Percentiles rank a stretch among this genome's conserved stretches.
Evolutionary conservation across 2,113 vertebrate genomes (phyloP).

Genomic region (Lycocorax pyrrhopterus): DNA sequence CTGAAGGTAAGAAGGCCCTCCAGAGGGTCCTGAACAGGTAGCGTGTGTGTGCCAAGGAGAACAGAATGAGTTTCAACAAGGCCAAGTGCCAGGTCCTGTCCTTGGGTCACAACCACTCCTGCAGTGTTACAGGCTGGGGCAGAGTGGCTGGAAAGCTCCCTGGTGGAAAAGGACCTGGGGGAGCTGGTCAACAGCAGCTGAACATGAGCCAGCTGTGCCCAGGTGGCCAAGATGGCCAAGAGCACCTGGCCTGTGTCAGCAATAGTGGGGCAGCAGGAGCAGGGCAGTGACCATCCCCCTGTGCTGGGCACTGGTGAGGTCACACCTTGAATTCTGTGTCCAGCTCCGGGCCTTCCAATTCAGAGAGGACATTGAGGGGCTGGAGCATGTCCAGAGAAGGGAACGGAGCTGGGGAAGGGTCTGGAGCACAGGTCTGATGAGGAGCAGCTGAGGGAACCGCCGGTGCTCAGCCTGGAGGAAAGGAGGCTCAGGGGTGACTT

Average conservation of each 20-base stretch:
- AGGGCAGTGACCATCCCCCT: rapidly evolving
- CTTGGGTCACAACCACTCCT: background rate
- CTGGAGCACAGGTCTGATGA: background rate
- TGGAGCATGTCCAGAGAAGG: rapidly evolving
- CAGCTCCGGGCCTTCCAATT: background rate
- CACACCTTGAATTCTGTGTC: rapidly evolving
- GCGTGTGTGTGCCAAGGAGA: background rate
- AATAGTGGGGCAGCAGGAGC: background rate
- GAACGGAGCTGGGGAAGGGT: rapidly evolving
- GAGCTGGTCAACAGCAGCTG: rapidly evolving
- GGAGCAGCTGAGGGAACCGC: background rate
- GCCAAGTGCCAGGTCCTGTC: background rate
- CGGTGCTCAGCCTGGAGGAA: background rate
- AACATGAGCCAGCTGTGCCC: background rate
- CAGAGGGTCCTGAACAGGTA: background rate
- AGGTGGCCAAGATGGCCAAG: background rate
- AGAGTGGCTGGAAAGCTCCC: background rate
- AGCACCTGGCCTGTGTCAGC: background rate
- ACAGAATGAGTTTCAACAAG: rapidly evolving
- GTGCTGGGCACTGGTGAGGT: no score
- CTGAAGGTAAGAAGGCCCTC: background rate
- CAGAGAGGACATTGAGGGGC: background rate
- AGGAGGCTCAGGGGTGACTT: background rate
- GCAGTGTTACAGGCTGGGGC: background rate
- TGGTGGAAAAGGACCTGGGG: rapidly evolving